Base-by-base conservation (phyloP, 1,140 invertebrate genomes). In the Drosophila bocki region DNA sequence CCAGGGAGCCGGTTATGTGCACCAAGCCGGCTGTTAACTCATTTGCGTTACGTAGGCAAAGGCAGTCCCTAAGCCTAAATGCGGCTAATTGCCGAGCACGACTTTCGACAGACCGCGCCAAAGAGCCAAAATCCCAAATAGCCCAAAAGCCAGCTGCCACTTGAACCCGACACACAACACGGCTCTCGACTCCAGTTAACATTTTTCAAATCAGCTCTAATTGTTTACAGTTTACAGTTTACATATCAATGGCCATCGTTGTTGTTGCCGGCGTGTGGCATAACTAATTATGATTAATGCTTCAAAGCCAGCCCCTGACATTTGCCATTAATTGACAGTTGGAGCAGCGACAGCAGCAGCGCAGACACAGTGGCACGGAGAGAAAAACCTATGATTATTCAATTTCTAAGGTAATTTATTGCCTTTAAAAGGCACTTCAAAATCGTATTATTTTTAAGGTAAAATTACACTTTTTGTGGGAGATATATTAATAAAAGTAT, bases 281-380 rank as follows among this genome's bases (percentile, higher is more conserved):
- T 88, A 88, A 88, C 84, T 84, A 88, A 88, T 88, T 88, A 88
- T 88, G 84, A 88, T 88, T 88, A 88, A 88, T 88, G 84, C 65
- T 47, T 54, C 62, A 51, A 62, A 80, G 71, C 64, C 72, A 84
- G 84, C 85, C 74, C 80, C 53, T 82, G 84, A 90, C 84, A 88
- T 90, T 90, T 88, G 82, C 85, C 70, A 70, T 81, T 90, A 90
- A 88, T 82, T 82, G 76, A 78, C 80, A 82, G 64, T 62, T 71
- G 65, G 65, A 78, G 68, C 77, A 81, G 64, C 64, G 42, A 57
- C 51, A 60, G 54, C 57, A 33, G 37, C 47, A 50, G 26, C 5
- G 19, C 22, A 33, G 19, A 50, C 35, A 44, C 22, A 35, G 17
- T 54, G 59, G 35, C 37, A 54, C 75, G 35, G 75, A 3, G 54